Base-by-base conservation (phyloP, 2,888 invertebrate genomes). In the Pseudanteris insignis region DNA sequence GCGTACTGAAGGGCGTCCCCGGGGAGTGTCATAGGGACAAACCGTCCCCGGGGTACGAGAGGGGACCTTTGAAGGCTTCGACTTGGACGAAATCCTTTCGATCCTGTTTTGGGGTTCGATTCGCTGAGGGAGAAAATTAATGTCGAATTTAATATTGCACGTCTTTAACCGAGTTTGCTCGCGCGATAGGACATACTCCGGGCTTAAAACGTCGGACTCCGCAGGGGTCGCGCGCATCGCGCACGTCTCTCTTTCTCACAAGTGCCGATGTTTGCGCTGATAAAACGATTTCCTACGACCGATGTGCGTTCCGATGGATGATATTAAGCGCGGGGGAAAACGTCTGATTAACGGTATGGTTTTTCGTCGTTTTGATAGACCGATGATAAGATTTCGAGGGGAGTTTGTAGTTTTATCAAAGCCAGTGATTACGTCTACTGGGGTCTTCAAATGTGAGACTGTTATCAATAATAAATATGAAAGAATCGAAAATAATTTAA, bases 1-100 rank as follows among this genome's bases (percentile, higher is more conserved):
- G 48, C 34, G 32, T 46, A 47, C 46, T 50, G 46, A 61, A 58
- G 65, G 67, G 55, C 60, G 63, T 77, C 78, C 70, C 78, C 55
- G 41, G 77, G 74, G 78, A 76, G 69, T 72, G 66, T 67, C 68
- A 69, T 67, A 65, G 70, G 70, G 73, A 75, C 77, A 78, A 77
- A 77, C 72, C 71, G 68, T 77, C 77, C 77, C 76, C 59, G 48
- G 72, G 66, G 67, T 63, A 58, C 30, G 44, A 55, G 51, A 54
- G 61, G 61, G 66, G 55, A 46, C 62, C 59, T 58, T 67, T 67
- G 51, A 63, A 51, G 59, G 54, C 50, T 57, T 47, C 60, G 46
- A 24, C 60, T 18, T 12, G 50, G 37, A 33, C 15, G 30, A 48
- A 63, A 51, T 60, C 62, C 64, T 61, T 64, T 64, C 61, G 64